Evolutionary conservation across 2,888 invertebrate genomes (phyloP), one percentile per base, ranked within the genome.

Genomic region (Chydorus sphaericus): DNA sequence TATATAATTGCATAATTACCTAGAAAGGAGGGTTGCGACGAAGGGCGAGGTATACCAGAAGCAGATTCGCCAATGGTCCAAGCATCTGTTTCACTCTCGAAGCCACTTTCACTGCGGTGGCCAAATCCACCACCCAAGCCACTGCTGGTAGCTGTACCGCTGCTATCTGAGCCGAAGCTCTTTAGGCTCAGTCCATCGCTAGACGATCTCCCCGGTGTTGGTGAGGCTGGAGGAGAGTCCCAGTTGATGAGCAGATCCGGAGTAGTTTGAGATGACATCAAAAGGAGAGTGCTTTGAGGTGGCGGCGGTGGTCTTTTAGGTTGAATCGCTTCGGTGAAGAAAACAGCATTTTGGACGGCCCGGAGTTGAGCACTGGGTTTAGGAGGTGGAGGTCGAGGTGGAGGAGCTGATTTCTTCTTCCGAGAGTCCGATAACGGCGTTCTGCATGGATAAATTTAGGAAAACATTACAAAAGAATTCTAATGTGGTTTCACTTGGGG

Each of bases 41-140:
- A n/a, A n/a, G n/a, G n/a, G n/a, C n/a, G n/a, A n/a, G n/a, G n/a
- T n/a, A n/a, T n/a, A n/a, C n/a, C n/a, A n/a, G n/a, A n/a, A n/a
- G n/a, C n/a, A n/a, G 23, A 18, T 36, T 52, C 49, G 23, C 16
- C 16, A 6, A n/a, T n/a, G n/a, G n/a, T 29, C 33, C 39, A 53
- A 2, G 30, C 29, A 66, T 85, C 83, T 67, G 84, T 85, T 67
- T 87, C 86, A 71, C 86, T 87, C 68, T 88, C 87, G 66, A 87
- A 87, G 4, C 85, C 83, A 69, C 83, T 83, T 66, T 84, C 84
- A 44, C 81, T 79, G 66, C 82, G 81, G 4, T 83, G 83, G 7
- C 77, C 77, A 65, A 78, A 81, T 16, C 82, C 80, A 63, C 78
- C 79, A 62, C 73, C 75, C 38, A 36, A 26, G 8, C 26, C 23